phyloP scores from a whole-genome alignment of 2,113 vertebrate species.

The Notarius quadriscutis region DNA sequence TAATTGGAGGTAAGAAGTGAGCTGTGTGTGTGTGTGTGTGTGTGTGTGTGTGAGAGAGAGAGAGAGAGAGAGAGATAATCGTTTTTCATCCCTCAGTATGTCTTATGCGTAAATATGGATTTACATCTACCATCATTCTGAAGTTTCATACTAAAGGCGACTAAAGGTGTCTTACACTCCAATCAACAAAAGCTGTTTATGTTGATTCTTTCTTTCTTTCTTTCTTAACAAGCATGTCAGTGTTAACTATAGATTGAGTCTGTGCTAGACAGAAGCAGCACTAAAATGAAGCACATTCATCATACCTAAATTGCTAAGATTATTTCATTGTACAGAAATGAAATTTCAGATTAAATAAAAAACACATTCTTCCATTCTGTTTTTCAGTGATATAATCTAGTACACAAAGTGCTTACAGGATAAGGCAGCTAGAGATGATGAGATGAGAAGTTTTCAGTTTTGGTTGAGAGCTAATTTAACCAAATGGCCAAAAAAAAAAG shows the following conservation, averaged over 20 bases:
- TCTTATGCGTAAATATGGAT: background rate
- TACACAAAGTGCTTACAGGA: background rate
- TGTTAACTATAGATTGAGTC: background rate
- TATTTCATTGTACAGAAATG: background rate
- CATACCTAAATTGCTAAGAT: background rate
- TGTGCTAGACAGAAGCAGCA: background rate
- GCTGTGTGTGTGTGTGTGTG: slow-evolving; percentile 2
- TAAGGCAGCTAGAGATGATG: too few relatives aligned
- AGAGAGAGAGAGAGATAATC: too few relatives aligned
- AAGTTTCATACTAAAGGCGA: background rate
- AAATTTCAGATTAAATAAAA: background rate
- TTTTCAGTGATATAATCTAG: background rate
- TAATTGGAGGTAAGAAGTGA: slow-evolving; percentile 70
- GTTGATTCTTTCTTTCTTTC: background rate
- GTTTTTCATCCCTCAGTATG: too few relatives aligned
- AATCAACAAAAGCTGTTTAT: too few relatives aligned
- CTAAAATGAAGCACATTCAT: background rate
- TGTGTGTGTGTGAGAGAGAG: too few relatives aligned
- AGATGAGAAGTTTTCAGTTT: background rate
- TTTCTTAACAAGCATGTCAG: background rate
- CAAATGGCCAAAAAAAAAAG: too few relatives aligned
- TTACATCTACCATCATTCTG: background rate
- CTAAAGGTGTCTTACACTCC: too few relatives aligned
- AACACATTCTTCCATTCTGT: background rate
- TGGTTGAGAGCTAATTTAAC: background rate